phyloP scores from a whole-genome alignment of 2,113 vertebrate species.

The Forbesichthys agassizii region DNA sequence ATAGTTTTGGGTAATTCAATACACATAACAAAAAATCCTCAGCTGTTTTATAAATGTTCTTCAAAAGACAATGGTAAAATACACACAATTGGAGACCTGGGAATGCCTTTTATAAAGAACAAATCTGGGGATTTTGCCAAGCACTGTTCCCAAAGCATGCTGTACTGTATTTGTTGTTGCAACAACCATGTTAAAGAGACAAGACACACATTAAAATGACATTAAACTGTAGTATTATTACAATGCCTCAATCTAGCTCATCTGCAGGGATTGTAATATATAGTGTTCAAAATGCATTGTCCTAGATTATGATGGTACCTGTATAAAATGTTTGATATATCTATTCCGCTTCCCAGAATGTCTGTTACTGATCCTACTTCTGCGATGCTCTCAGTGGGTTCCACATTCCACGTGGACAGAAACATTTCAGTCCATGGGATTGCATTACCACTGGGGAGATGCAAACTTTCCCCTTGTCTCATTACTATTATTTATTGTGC shows the following conservation, averaged over 20 bases:
- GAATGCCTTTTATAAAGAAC: neutral
- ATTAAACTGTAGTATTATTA: neutral
- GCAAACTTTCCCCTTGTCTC: constrained; percentile 46
- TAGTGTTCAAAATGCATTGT: constrained; percentile 10
- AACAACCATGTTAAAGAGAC: neutral
- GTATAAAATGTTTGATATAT: constrained; percentile 41
- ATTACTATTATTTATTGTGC: constrained; percentile 51
- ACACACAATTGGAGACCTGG: constrained; percentile 1
- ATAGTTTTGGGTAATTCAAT: constrained; percentile 26
- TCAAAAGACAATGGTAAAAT: neutral
- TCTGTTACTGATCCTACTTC: constrained; percentile 39
- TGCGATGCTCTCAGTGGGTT: constrained; percentile 49
- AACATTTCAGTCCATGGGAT: constrained; percentile 42
- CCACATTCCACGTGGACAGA: constrained; percentile 57
- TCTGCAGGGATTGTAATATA: constrained; percentile 6
- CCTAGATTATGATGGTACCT: constrained; percentile 10
- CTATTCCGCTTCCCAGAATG: constrained; percentile 43
- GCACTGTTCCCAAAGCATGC: neutral
- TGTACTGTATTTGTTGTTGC: neutral
- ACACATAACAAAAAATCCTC: constrained; percentile 23
- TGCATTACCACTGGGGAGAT: constrained; percentile 40
- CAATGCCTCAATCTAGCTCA: constrained; percentile 5
- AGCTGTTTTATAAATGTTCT: neutral
- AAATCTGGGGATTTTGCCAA: neutral
- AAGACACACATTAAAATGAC: constrained; percentile 3